A percentile compares a stretch with the other conserved stretches of the same genome.
These are phyloP conservation scores for Oscheius myriophilus DNA, from an alignment of 2,888 invertebrate genomes.

Conservation along the genomic window DNA sequence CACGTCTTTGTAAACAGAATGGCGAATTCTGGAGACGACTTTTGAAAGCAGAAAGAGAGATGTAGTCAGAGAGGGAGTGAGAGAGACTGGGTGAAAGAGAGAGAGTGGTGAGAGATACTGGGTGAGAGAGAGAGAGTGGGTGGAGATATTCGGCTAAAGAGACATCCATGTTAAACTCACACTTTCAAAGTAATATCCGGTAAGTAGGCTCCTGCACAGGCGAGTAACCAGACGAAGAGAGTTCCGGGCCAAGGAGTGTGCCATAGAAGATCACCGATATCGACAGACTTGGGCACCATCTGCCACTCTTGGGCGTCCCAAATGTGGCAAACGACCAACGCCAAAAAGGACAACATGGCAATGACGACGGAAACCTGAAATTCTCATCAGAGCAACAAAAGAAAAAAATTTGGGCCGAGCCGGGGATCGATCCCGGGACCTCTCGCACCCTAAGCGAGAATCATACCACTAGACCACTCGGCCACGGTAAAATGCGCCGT, in stretches of 20 bases:
- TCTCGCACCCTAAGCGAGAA: too few relatives aligned
- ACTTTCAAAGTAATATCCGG: slow-evolving; percentile 15
- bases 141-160: too few relatives aligned
- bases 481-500: too few relatives aligned
- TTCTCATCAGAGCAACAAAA: too few relatives aligned
- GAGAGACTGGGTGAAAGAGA: too few relatives aligned
- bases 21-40: slow-evolving; percentile 15
- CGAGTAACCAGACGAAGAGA: background rate
- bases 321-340: background rate
- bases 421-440: too few relatives aligned
- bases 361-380: background rate
- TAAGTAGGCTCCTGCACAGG: background rate
- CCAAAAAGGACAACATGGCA: background rate
- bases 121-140: too few relatives aligned
- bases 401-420: too few relatives aligned
- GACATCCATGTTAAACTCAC: background rate
- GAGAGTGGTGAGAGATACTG: too few relatives aligned
- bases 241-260: background rate
- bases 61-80: too few relatives aligned
- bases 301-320: slow-evolving; percentile 1
- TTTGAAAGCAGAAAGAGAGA: too few relatives aligned
- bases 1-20: slow-evolving; percentile 12
- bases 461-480: too few relatives aligned
- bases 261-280: background rate
- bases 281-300: background rate